Base-by-base conservation (phyloP, 2,113 vertebrate genomes). In the Pholis gunnellus region DNA sequence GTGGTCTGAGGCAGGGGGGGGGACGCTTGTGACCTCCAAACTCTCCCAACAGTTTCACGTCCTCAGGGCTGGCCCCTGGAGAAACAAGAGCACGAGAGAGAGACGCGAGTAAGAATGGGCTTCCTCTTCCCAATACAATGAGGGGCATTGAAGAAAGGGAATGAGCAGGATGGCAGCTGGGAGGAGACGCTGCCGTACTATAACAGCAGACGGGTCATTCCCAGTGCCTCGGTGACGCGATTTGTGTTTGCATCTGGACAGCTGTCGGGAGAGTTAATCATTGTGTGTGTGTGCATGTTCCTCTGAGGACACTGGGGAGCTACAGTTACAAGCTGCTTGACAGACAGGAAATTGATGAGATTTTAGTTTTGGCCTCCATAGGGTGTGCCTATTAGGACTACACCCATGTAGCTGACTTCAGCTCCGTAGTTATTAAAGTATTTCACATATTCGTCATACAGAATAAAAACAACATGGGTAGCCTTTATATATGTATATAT, bases 61-160 rank as follows among this genome's bases (percentile, higher is more conserved):
- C 85, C 90, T 92, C 79, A 69, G 87, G 83, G 77, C 86, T 18
- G 78, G 88, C 61, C 89, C 86, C 94, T 95, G 86, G 80, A 82
- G 90, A 93, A 88, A 95, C 87, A 92, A 90, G 87, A 92, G 88
- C 81, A 89, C 75, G 48, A 25, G 85, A 94, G 85, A 94, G 88
- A 87, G 91, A 86, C 68, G 90, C 82, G 90, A 87, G 85, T 87
- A 82, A 95, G 92, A 94, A 94, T 91, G 90, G 87, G 78, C 87
- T 82, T 94, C 89, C 90, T 94, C 89, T 89, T 93, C 69, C 52
- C 34, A 59, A 80, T 54, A 92, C 90, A 93, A 94, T 90, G 91
- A 87, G 68, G 79, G 52, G 68, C 88, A 91, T 91, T 93, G 90
- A 92, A 78, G 70, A 66, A 88, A 72, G 78, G 73, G 81, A 88